Conservation (phyloP, 2,888 invertebrate species). For the Drosophila sordidula region DNA sequence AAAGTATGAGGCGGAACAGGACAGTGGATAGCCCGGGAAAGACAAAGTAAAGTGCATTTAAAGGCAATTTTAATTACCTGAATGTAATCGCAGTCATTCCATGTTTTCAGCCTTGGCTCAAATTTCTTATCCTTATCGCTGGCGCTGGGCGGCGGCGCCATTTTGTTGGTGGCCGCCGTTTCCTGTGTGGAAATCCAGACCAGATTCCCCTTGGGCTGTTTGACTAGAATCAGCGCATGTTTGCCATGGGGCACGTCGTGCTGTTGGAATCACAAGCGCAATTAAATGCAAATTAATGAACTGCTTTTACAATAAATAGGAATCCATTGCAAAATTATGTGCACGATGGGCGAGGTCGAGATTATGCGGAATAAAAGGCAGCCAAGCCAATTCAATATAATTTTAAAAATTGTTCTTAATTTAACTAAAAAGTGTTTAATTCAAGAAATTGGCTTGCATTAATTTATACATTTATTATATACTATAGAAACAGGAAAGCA, state of each 20-base stretch:
- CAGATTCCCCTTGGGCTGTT: conserved; percentile 93
- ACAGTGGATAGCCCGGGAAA: conserved; percentile 1
- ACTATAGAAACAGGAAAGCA: too few species aligned
- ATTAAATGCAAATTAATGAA: conserved; percentile 56
- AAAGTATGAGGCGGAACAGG: conserved; percentile 17
- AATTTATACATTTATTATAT: too few species aligned
- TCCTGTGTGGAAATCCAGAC: conserved; percentile 92
- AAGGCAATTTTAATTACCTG: conserved; percentile 86
- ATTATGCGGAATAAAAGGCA: too few species aligned
- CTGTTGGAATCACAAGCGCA: conserved; percentile 79
- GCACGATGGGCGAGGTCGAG: too few species aligned
- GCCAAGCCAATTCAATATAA: too few species aligned
- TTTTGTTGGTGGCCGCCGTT: conserved; percentile 86
- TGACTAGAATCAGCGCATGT: conserved; percentile 94
- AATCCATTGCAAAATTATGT: too few species aligned
- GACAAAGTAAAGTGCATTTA: conserved; percentile 60
- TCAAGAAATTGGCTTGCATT: too few species aligned
- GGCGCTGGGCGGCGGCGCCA: conserved; percentile 86
- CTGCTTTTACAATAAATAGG: conserved; percentile 1
- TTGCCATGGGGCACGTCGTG: conserved; percentile 94
- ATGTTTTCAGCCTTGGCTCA: conserved; percentile 87
- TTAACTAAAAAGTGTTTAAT: too few species aligned
- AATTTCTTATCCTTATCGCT: conserved; percentile 87
- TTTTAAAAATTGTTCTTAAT: too few species aligned
- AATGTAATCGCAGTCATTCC: conserved; percentile 94